Evolutionary conservation across 2,888 invertebrate genomes (phyloP), one percentile per base, ranked within the genome.

Genomic region (Nebria salina): DNA sequence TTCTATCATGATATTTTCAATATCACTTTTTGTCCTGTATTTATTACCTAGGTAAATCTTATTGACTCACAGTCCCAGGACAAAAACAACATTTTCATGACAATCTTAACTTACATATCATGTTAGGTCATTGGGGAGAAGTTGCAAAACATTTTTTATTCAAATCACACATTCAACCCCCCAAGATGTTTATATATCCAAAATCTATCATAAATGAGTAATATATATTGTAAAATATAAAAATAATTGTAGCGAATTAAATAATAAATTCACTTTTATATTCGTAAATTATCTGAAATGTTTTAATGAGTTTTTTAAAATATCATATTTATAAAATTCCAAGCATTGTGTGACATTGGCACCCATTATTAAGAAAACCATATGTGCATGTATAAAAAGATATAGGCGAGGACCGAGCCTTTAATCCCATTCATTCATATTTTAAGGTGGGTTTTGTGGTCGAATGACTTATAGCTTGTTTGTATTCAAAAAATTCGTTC

Each of bases 401-500:
- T 54, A 70, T 26, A 70, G 70, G 70, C 20, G 68, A 68, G 68
- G 68, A 25, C 68, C 70, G 54, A 54, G 54, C 54, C 54, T 54
- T 54, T 11, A 7, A 68, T 20, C 13, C 41, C 43, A 73, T 73
- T 73, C 73, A 73, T 73, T 73, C 73, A 73, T 73, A 73, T 73
- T 73, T 73, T 73, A 42, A 73, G 43, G 73, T 73, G 43, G 73
- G 73, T 73, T 20, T 73, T 73, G 20, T 73, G 41, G 15, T 73
- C 73, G 34, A 73, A 42, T 73, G 73, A 73, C 42, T 73, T 73
- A 73, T 41, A 34, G 42, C 73, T 73, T 73, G 73, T 73, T 73
- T 73, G 73, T 73, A 73, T 73, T 73, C 73, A 73, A 43, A 73
- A 73, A 41, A 73, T 73, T 73, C 42, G 73, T 73, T 73, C 73